Percentiles rank a stretch among this genome's conserved stretches.
Evolutionary conservation across 2,888 invertebrate genomes (phyloP).

Genomic region (Operophtera brumata): DNA sequence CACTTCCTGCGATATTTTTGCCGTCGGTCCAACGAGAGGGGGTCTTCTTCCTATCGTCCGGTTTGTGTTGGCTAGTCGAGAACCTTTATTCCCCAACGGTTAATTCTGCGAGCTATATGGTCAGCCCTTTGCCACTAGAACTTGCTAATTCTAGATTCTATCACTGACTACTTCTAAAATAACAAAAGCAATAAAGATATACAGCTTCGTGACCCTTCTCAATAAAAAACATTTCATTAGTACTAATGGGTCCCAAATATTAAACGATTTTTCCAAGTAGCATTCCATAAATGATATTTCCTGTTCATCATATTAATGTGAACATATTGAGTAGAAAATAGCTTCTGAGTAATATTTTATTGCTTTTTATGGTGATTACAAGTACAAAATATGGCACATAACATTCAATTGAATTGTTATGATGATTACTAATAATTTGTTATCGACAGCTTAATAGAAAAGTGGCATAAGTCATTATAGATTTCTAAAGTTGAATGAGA

Average conservation of each 20-base stretch:
- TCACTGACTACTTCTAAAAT: too few relatives aligned
- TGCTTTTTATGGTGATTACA: slow-evolving; percentile 9
- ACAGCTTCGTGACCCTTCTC: slow-evolving; percentile 3
- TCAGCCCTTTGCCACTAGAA: too few relatives aligned
- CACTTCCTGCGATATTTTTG: too few relatives aligned
- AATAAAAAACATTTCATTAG: slow-evolving; percentile 16
- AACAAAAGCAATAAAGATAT: too few relatives aligned
- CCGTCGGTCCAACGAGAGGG: too few relatives aligned
- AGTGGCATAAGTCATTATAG: neutral
- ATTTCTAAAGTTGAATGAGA: too few relatives aligned
- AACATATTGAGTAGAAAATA: slow-evolving; percentile 4
- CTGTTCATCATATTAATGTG: slow-evolving; percentile 5
- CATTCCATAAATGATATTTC: neutral
- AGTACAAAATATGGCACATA: slow-evolving; percentile 17
- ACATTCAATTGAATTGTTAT: slow-evolving; percentile 8
- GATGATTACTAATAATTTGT: slow-evolving; percentile 8
- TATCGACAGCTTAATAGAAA: neutral
- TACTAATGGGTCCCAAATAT: slow-evolving; percentile 2
- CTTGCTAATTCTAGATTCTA: too few relatives aligned
- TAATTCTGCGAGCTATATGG: too few relatives aligned
- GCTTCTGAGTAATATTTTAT: slow-evolving; percentile 3
- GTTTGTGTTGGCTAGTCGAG: neutral
- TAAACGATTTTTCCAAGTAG: slow-evolving; percentile 10
- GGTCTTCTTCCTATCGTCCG: too few relatives aligned
- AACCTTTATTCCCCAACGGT: neutral